Evolutionary conservation across 2,888 invertebrate genomes (phyloP), one percentile per base, ranked within the genome.

Genomic region (Drosophila tripunctata): DNA sequence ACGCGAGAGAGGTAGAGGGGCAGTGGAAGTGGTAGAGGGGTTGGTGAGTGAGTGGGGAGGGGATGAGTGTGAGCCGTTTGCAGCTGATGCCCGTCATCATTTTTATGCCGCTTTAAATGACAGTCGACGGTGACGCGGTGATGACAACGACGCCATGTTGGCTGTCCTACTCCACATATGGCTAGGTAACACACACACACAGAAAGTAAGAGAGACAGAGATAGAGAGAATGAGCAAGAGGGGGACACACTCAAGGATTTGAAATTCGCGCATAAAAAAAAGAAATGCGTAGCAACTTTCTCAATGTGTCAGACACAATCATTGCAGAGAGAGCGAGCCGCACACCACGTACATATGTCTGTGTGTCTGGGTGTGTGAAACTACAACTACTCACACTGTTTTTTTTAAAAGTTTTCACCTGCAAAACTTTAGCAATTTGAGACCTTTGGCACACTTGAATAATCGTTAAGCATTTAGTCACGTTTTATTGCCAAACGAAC

Each of bases 401-500:
- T 35, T 27, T 58, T 35, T 56, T 36, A 17, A 56, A 62, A 68
- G 45, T 68, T 70, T 55, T 68, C 54, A 72, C 71, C 71, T 72
- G 75, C 48, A 69, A 61, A 76, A 76, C 63, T 76, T 76, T 78
- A 50, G 57, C 78, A 64, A 75, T 75, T 78, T 67, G 61, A 48
- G 67, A 62, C 67, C 60, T 55, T 55, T 68, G 67, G 58, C 75
- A 74, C 66, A 78, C 70, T 75, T 64, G 70, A 75, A 75, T 75
- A 75, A 74, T 75, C 75, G 75, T 75, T 75, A 75, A 67, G 75
- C 75, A 75, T 75, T 75, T 75, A 75, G 75, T 75, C 75, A 75
- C 75, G 75, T 75, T 75, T 75, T 78, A 64, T 76, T 76, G 66
- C 60, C 60, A 61, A 61, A 52, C 60, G 55, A 52, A 65, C 64